A percentile compares a stretch with the other conserved stretches of the same genome.
Conservation (phyloP, 2,113 vertebrate species). For the Furnarius figulus region DNA sequence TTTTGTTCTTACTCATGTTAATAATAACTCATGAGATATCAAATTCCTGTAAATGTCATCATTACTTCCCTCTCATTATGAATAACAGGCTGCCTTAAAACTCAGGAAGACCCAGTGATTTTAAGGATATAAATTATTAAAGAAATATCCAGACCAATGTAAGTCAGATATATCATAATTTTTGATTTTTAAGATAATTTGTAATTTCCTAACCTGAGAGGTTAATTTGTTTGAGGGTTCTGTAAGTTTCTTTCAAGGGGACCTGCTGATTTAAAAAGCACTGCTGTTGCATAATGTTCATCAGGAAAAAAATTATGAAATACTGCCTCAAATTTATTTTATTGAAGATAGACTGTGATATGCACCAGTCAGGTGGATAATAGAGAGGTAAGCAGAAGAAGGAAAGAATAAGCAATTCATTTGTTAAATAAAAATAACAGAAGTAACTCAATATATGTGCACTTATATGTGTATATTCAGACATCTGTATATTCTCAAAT, state of each 20-base stretch:
- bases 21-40: background rate
- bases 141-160: background rate
- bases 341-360: background rate
- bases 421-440: background rate
- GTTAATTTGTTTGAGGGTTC: background rate
- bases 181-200: background rate
- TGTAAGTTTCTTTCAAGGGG: background rate
- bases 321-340: conserved; percentile 28
- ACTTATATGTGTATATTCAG: background rate
- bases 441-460: background rate
- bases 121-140: background rate
- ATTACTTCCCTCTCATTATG: background rate
- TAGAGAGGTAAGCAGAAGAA: background rate
- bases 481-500: background rate
- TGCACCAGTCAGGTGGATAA: background rate
- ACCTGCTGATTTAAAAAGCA: conserved; percentile 16
- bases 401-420: background rate
- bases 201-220: background rate
- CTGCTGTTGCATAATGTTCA: background rate
- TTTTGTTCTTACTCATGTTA: background rate
- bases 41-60: background rate
- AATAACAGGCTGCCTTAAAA: background rate
- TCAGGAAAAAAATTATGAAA: background rate
- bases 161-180: background rate
- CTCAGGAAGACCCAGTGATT: background rate